A percentile compares a stretch with the other conserved stretches of the same genome.
These are phyloP conservation scores for Danionella cerebrum DNA, from an alignment of 2,113 vertebrate species.

Conservation along the genomic window DNA sequence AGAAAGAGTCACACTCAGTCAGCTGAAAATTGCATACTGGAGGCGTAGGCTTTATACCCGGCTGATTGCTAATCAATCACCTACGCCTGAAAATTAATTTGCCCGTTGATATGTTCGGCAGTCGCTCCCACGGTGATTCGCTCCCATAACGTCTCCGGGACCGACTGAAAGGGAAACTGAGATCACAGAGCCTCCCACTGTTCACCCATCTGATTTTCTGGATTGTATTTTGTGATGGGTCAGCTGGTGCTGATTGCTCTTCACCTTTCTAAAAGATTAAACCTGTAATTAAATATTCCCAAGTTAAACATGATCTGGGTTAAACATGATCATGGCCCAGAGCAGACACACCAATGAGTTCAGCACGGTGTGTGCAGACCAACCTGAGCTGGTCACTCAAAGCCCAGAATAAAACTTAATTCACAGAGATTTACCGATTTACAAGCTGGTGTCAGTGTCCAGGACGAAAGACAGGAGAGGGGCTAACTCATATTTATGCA, in stretches of 20 bases:
- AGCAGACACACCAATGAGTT: constrained; percentile 53
- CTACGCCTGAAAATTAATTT: too few relatives aligned
- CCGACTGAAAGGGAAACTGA: too few relatives aligned
- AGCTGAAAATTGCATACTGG: too few relatives aligned
- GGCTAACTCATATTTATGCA: constrained; percentile 38
- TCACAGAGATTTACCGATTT: constrained; percentile 41
- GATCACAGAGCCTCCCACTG: background rate
- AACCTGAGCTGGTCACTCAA: constrained; percentile 34
- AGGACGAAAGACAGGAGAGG: constrained; percentile 24
- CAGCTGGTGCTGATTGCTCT: background rate
- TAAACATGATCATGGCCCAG: constrained; percentile 46
- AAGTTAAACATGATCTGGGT: too few relatives aligned
- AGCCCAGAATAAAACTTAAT: constrained; percentile 40
- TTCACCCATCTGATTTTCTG: background rate
- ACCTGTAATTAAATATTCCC: constrained; percentile 51
- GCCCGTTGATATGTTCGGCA: too few relatives aligned
- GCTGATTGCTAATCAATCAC: too few relatives aligned
- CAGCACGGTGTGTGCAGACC: constrained; percentile 39
- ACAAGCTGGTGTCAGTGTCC: constrained; percentile 39
- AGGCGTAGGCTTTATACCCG: too few relatives aligned
- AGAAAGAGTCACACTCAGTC: too few relatives aligned
- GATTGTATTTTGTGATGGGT: background rate
- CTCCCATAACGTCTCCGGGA: too few relatives aligned
- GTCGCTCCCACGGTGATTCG: too few relatives aligned
- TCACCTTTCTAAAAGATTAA: constrained; percentile 41